Evolutionary conservation across 1,140 invertebrate species (phyloP).

Genomic region (Meteorus sp.): DNA sequence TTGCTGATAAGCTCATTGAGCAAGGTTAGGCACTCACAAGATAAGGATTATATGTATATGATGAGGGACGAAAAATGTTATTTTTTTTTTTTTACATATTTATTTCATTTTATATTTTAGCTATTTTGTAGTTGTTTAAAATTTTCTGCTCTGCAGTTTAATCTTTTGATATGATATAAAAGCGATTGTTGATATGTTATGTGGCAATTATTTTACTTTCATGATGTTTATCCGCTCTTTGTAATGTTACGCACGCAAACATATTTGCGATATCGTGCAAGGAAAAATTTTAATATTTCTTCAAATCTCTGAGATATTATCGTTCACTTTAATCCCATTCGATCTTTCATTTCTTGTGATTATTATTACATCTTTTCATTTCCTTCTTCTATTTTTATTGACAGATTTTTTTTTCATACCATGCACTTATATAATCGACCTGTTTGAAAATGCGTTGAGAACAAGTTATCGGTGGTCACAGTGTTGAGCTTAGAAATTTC

Average conservation of each 20-base stretch:
- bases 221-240: too few species aligned
- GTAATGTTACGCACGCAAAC: too few species aligned
- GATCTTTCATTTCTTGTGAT: too few species aligned
- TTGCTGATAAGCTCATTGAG: constrained; percentile 26
- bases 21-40: constrained; percentile 32
- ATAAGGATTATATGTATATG: constrained; percentile 4
- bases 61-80: not conserved
- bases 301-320: too few species aligned
- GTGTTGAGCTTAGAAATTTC: constrained; percentile 34
- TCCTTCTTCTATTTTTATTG: constrained; percentile 6
- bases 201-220: too few species aligned
- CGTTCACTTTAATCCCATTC: too few species aligned
- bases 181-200: not conserved
- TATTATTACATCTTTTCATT: not conserved
- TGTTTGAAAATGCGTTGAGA: constrained; percentile 38
- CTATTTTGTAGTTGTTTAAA: too few species aligned
- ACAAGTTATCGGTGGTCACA: constrained; percentile 18
- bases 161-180: too few species aligned
- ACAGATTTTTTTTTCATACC: constrained; percentile 8
- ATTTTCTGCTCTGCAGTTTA: too few species aligned
- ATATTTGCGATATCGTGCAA: too few species aligned
- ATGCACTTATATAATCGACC: constrained; percentile 37
- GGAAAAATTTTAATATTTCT: too few species aligned
- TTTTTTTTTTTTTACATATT: not conserved
- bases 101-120: too few species aligned